Percentiles rank a stretch among this genome's conserved stretches.
Conservation (phyloP, 1,140 invertebrate species). For the Drosophila pseudoobscura region DNA sequence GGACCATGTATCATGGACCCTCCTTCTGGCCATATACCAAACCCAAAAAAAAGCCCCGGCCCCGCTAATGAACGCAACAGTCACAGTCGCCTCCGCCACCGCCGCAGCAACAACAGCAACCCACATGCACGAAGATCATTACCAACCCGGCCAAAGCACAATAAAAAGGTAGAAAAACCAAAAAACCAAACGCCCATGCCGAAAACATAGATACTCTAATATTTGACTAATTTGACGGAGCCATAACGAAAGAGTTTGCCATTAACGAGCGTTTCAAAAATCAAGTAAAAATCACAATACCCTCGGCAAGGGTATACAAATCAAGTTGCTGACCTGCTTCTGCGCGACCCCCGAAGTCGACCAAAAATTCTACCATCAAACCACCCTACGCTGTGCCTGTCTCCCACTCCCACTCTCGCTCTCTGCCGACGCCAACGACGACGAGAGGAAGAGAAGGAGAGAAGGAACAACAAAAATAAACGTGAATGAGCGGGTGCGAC, state of each 20-base stretch:
- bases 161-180: constrained; percentile 28
- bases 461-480: constrained; percentile 37
- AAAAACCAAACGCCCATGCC: constrained; percentile 16
- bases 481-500: constrained; percentile 73
- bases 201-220: too few species aligned
- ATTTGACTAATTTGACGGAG: too few species aligned
- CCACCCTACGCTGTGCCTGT: constrained; percentile 61
- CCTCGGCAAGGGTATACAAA: constrained; percentile 39
- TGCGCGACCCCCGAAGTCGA: constrained; percentile 47
- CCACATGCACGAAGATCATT: constrained; percentile 81
- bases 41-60: constrained; percentile 67
- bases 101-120: constrained; percentile 43
- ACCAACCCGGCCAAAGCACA: constrained; percentile 60
- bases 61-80: constrained; percentile 80
- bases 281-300: neutral
- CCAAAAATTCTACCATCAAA: constrained; percentile 71
- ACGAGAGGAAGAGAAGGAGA: constrained; percentile 16
- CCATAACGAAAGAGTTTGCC: too few species aligned
- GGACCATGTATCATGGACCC: constrained; percentile 67
- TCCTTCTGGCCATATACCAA: constrained; percentile 57
- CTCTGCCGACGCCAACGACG: constrained; percentile 58
- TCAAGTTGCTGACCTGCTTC: constrained; percentile 77
- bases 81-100: constrained; percentile 58
- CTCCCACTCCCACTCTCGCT: constrained; percentile 60
- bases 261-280: too few species aligned